phyloP scores from a whole-genome alignment of 2,113 vertebrate genomes.

The Phasianus colchicus region DNA sequence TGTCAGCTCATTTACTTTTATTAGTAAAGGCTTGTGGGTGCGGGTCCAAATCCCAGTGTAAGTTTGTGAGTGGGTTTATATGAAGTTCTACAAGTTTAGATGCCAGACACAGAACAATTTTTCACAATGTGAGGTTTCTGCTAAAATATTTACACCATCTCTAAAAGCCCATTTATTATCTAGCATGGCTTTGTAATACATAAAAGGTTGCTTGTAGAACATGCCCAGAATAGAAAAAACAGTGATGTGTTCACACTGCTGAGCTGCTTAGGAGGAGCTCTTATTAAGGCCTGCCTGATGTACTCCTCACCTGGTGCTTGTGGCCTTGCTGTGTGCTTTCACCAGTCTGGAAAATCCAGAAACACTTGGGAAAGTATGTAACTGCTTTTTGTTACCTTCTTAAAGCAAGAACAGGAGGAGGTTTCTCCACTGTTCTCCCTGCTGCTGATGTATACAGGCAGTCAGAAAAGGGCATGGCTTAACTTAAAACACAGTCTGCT shows the following conservation, averaged over 20 bases:
- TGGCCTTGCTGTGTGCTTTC: background rate
- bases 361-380: background rate
- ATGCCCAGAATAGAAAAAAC: background rate
- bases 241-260: background rate
- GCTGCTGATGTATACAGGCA: background rate
- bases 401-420: background rate
- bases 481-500: background rate
- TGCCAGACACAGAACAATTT: background rate
- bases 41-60: background rate
- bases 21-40: background rate
- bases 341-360: no score
- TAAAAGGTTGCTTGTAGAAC: background rate
- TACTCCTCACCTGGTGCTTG: background rate
- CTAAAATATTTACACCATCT: conserved; percentile 20
- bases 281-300: background rate
- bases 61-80: background rate
- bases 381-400: background rate
- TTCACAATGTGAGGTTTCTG: background rate
- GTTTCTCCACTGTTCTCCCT: background rate
- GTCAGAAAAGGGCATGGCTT: background rate
- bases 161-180: background rate
- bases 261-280: background rate
- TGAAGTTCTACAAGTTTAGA: background rate
- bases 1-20: conserved; percentile 22
- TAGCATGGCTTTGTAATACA: background rate